These are phyloP conservation scores for Alectoris magna DNA, from an alignment of 2,797 vertebrate genomes.

Conservation along the genomic window DNA sequence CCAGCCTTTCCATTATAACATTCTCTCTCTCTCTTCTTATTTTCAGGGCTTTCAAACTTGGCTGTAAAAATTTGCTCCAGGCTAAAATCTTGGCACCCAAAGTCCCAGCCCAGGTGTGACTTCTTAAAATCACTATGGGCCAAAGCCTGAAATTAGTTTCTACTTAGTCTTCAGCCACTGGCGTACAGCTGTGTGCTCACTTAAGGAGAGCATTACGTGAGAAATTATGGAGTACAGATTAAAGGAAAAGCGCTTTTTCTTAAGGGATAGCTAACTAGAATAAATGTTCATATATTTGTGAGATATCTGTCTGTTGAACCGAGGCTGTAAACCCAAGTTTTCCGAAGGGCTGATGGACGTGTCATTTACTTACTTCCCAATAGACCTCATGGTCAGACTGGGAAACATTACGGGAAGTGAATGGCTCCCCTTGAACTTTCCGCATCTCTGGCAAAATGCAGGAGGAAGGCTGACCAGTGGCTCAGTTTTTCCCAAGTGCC, in stretches of 20 bases:
- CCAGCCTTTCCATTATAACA: slow-evolving; percentile 74
- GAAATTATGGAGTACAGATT: not conserved
- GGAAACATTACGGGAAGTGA: not conserved
- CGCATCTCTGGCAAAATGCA: not conserved
- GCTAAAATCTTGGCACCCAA: slow-evolving; percentile 36
- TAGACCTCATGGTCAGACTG: not conserved
- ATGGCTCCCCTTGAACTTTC: not conserved
- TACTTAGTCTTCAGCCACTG: not conserved
- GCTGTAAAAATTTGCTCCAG: slow-evolving; percentile 38
- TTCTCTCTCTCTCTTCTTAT: slow-evolving; percentile 41
- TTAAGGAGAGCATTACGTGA: not conserved
- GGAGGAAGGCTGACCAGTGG: not conserved
- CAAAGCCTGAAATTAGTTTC: slow-evolving; percentile 52
- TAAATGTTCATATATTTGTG: not conserved
- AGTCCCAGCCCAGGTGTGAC: slow-evolving; percentile 3
- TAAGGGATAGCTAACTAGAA: not conserved
- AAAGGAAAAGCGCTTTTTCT: not conserved
- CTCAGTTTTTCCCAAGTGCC: not conserved
- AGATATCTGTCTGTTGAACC: not conserved
- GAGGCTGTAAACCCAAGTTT: not conserved
- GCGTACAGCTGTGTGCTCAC: not conserved
- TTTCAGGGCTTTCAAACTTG: slow-evolving; percentile 62
- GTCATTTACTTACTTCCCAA: not conserved
- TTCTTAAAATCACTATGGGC: slow-evolving; percentile 29
- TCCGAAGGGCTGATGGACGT: not conserved